Conservation (phyloP, 2,888 invertebrate genomes). For the Cinara cedri region DNA sequence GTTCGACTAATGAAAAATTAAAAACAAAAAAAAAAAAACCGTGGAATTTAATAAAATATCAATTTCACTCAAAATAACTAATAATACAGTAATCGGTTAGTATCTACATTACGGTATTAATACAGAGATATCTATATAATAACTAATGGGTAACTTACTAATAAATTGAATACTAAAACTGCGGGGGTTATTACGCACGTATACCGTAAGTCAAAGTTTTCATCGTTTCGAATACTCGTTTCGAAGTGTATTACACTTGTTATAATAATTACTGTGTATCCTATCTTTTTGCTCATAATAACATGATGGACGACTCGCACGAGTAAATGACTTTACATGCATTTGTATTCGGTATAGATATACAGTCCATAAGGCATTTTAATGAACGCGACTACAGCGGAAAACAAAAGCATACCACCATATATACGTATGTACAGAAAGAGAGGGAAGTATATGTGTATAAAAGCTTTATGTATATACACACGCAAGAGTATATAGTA, state of each 20-base stretch:
- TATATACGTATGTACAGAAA: neutral
- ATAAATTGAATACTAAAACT: too few relatives aligned
- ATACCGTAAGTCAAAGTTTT: neutral
- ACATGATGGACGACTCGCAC: neutral
- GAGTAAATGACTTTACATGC: neutral
- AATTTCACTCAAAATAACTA: too few relatives aligned
- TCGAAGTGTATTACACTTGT: neutral
- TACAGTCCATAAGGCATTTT: constrained; percentile 14
- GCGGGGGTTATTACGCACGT: too few relatives aligned
- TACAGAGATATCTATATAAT: too few relatives aligned
- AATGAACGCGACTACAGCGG: neutral
- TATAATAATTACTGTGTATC: neutral
- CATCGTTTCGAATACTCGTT: neutral
- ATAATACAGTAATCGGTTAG: too few relatives aligned
- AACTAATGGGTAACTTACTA: too few relatives aligned
- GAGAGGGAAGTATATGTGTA: neutral
- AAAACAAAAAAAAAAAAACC: too few relatives aligned
- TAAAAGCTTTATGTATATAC: too few relatives aligned
- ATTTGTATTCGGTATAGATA: neutral
- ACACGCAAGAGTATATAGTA: too few relatives aligned
- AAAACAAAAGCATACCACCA: neutral
- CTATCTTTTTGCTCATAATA: neutral
- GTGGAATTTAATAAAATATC: too few relatives aligned
- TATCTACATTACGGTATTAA: too few relatives aligned
- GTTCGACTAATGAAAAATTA: too few relatives aligned